phyloP scores from a whole-genome alignment of 2,888 invertebrate species.

The Matsumyia berberina region DNA sequence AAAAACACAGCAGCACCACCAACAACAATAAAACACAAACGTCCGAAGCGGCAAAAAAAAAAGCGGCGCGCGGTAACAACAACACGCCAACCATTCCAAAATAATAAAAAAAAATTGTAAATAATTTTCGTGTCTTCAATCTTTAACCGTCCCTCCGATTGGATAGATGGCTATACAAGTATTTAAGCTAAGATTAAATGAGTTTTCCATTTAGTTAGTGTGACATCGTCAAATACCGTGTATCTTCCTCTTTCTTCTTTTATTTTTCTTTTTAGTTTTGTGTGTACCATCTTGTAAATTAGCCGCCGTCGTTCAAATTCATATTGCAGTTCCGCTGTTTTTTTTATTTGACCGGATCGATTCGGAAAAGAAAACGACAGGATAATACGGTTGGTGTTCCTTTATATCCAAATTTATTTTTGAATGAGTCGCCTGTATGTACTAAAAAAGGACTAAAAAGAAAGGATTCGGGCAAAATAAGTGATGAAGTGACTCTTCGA shows the following conservation, averaged over 20 bases:
- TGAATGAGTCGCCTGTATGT: no score
- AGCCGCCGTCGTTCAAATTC: slow-evolving; percentile 3
- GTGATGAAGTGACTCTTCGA: no score
- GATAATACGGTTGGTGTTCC: slow-evolving; percentile 21
- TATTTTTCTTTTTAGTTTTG: no score
- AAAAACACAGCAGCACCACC: background rate
- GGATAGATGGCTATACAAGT: slow-evolving; percentile 78
- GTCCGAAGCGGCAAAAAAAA: slow-evolving; percentile 21
- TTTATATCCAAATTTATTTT: background rate
- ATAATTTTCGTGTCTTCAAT: slow-evolving; percentile 62
- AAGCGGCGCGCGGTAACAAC: slow-evolving; percentile 21
- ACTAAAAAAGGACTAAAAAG: no score
- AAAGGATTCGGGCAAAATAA: no score
- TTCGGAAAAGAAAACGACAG: no score
- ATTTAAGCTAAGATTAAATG: slow-evolving; percentile 82
- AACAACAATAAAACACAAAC: background rate
- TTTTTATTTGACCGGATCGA: no score
- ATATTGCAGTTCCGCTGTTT: slow-evolving; percentile 35
- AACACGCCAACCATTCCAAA: slow-evolving; percentile 48
- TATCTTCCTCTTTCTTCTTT: slow-evolving; percentile 56
- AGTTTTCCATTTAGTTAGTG: slow-evolving; percentile 80
- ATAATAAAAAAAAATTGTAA: slow-evolving; percentile 32
- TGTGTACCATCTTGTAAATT: slow-evolving; percentile 33
- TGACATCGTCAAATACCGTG: slow-evolving; percentile 80
- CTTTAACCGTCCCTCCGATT: slow-evolving; percentile 49